Evolutionary conservation across 2,888 invertebrate species (phyloP), one percentile per base, ranked within the genome.

Genomic region (Agrochola circellaris): DNA sequence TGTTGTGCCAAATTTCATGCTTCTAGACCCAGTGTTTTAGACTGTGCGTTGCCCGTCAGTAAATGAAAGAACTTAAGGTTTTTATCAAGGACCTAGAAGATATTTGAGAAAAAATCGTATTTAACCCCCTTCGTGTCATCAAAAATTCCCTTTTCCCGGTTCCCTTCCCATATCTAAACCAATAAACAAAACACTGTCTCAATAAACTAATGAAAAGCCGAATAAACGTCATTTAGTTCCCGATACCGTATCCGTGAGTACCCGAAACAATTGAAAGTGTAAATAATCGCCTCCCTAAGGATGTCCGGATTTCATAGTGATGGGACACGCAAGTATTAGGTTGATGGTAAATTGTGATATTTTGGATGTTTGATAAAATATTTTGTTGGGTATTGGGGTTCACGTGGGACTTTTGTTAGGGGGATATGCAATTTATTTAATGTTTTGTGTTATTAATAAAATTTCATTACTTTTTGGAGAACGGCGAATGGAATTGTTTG

Each of bases 231-330:
- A 84, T 71, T 80, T 72, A 38, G 58, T 60, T 26, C 34, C 66
- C 60, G 62, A 64, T 75, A 80, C 17, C 45, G 74, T 34, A 54
- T 60, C 67, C 13, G 66, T 34, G 73, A 30, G 51, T 34, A 34
- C 68, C 70, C 45, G 23, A 68, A 68, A 82, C 82, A 80, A 82
- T 84, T 68, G 75, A 68, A 64, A 68, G 81, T 84, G 84, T 60
- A 84, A 84, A 64, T 82, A 84, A 82, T 82, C 67, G 23, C 65
- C 84, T 82, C 84, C 84, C 82, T 71, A 42, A 75, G 84, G 82
- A 80, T 51, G 64, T 56, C 64, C 66, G 84, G 68, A 30, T 58
- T 45, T 83, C 64, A 81, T 71, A 68, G 80, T 67, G 48, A 67
- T 8, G 71, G 13, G 75, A 56, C 82, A 84, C 82, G 82, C 82